These are phyloP conservation scores for Pteromalus puparum DNA, from an alignment of 1,140 invertebrate species.

Conservation along the genomic window DNA sequence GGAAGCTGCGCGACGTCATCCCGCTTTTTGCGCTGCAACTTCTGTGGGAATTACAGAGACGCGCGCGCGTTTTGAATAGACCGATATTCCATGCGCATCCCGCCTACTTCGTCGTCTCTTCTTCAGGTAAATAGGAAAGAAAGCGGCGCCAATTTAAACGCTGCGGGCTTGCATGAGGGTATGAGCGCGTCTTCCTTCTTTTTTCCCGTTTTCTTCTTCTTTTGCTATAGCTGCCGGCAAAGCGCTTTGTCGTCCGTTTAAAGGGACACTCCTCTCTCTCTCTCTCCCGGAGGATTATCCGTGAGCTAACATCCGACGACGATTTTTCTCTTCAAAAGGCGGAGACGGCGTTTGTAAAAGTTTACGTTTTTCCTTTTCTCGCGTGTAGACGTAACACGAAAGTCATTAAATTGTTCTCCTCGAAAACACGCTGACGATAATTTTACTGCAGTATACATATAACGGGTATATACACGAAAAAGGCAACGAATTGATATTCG, in stretches of 20 bases:
- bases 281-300: not conserved
- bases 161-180: slow-evolving; percentile 4
- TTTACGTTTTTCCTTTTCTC: not conserved
- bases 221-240: no score
- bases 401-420: not conserved
- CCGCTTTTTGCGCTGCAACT: not conserved
- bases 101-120: not conserved
- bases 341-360: not conserved
- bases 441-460: not conserved
- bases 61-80: not conserved
- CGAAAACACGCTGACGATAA: not conserved
- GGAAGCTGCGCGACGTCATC: not conserved
- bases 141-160: not conserved
- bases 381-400: not conserved
- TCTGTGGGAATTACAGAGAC: not conserved
- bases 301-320: not conserved
- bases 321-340: not conserved
- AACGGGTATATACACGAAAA: not conserved
- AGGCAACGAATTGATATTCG: not conserved
- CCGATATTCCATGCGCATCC: not conserved
- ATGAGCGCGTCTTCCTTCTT: not conserved
- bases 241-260: not conserved
- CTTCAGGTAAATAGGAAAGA: slow-evolving; percentile 3
- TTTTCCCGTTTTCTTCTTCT: not conserved
- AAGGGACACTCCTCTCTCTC: not conserved